Conservation (phyloP, 2,888 invertebrate genomes). For the Cerastis rubricosa region DNA sequence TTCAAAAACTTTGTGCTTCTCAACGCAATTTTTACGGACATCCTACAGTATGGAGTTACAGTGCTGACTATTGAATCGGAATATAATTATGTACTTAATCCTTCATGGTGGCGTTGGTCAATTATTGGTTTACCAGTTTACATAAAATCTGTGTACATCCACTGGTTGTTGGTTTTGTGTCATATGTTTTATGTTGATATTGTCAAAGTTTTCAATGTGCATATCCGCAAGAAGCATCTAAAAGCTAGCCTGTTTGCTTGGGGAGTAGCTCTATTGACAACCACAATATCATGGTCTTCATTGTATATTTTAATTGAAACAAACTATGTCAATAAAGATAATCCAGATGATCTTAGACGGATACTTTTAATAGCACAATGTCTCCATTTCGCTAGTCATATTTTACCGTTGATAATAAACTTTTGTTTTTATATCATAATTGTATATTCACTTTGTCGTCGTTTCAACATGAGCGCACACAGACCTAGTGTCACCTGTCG, state of each 20-base stretch:
- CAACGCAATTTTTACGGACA: conserved; percentile 2
- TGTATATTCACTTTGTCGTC: conserved; percentile 2
- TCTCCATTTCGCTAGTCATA: neutral
- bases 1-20: conserved; percentile 14
- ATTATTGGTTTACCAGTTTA: neutral
- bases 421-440: conserved; percentile 8
- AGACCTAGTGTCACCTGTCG: neutral
- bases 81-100: neutral
- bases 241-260: conserved; percentile 14
- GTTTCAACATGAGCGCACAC: neutral
- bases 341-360: too few species aligned
- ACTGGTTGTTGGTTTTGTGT: conserved; percentile 23
- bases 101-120: too few species aligned
- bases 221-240: neutral
- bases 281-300: too few species aligned
- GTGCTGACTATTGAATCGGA: too few species aligned
- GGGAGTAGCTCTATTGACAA: neutral
- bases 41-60: neutral
- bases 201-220: conserved; percentile 4
- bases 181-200: neutral
- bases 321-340: too few species aligned
- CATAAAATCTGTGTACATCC: neutral
- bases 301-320: too few species aligned
- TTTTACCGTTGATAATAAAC: conserved; percentile 14
- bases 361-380: too few species aligned